These are phyloP conservation scores for Lobophora halterata DNA, from an alignment of 2,888 invertebrate genomes.

Conservation along the genomic window DNA sequence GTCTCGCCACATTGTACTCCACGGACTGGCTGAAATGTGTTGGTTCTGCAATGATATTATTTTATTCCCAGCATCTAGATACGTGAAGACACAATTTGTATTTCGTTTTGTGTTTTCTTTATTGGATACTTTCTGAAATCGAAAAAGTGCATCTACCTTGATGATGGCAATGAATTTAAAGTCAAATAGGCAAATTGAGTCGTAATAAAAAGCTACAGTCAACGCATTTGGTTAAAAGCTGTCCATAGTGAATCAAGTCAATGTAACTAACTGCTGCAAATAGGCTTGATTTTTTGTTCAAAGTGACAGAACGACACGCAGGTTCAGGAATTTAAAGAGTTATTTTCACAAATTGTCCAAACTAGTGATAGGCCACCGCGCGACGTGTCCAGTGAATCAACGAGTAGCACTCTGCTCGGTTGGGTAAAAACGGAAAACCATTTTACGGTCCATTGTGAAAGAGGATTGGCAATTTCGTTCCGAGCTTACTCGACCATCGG, in stretches of 20 bases:
- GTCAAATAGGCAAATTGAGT: too few relatives aligned
- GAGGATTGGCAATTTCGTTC: slow-evolving; percentile 80
- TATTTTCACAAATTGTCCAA: slow-evolving; percentile 66
- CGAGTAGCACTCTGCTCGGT: slow-evolving; percentile 72
- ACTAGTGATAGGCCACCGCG: slow-evolving; percentile 69
- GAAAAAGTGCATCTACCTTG: slow-evolving; percentile 6
- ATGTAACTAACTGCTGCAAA: slow-evolving; percentile 8
- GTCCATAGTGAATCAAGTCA: not conserved
- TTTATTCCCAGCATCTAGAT: slow-evolving; percentile 30
- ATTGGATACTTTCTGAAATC: slow-evolving; percentile 7
- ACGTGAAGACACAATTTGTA: slow-evolving; percentile 21
- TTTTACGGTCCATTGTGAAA: slow-evolving; percentile 81
- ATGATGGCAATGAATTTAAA: too few relatives aligned
- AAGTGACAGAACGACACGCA: slow-evolving; percentile 29
- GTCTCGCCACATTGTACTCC: slow-evolving; percentile 44
- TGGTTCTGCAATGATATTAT: slow-evolving; percentile 36
- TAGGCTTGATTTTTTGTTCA: slow-evolving; percentile 6
- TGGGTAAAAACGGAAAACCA: slow-evolving; percentile 80
- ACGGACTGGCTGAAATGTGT: slow-evolving; percentile 42
- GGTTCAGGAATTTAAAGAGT: slow-evolving; percentile 57
- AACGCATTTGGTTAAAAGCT: not conserved
- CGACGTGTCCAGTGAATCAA: slow-evolving; percentile 78
- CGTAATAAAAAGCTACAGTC: too few relatives aligned
- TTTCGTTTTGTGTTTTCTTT: slow-evolving; percentile 13
- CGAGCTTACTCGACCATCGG: slow-evolving; percentile 75